Base-by-base conservation (phyloP, 2,888 invertebrate genomes). In the Amphipoea lucens region DNA sequence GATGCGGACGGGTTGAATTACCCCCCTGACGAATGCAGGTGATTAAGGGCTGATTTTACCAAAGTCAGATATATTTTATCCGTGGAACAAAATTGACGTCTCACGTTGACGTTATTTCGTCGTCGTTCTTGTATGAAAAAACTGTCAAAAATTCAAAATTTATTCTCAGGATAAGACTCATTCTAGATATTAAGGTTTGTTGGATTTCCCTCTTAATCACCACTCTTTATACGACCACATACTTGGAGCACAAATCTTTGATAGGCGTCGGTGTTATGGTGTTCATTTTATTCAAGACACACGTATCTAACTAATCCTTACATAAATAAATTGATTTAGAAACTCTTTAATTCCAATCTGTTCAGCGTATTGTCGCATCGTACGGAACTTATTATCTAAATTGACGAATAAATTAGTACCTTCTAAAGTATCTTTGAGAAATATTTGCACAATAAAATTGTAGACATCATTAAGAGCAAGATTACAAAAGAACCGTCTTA, bases 391-490 rank as follows among this genome's bases (percentile, higher is more conserved):
- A 60, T 51, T 45, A 66, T 62, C 23, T 66, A 36, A 76, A 83
- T 83, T 68, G n/a, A 54, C 3, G 48, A 79, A 68, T 72, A 51
- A 71, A 84, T 72, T 7, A 67, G 54, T 79, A 65, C 40, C 17
- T 65, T 51, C 60, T 54, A n/a, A 66, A 71, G 23, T 17, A 20
- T 71, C 62, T 42, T 5, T 12, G 48, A 51, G n/a, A 69, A 76
- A 83, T 81, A 40, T 74, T 62, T 63, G 17, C n/a, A 65, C 62
- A 85, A 51, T 60, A 14, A 76, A 79, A 66, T 75, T 60, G 29
- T 66, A 51, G 42, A 66, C 36, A 71, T 63, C 76, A 40, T 81
- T 81, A 83, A 14, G 60, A 73, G 20, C 11, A 7, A 70, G 66
- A 81, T 76, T 63, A 83, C 54, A 68, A 40, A 72, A 72, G 17